Conservation (phyloP, 2,113 vertebrate species). For the Elanoides forficatus region DNA sequence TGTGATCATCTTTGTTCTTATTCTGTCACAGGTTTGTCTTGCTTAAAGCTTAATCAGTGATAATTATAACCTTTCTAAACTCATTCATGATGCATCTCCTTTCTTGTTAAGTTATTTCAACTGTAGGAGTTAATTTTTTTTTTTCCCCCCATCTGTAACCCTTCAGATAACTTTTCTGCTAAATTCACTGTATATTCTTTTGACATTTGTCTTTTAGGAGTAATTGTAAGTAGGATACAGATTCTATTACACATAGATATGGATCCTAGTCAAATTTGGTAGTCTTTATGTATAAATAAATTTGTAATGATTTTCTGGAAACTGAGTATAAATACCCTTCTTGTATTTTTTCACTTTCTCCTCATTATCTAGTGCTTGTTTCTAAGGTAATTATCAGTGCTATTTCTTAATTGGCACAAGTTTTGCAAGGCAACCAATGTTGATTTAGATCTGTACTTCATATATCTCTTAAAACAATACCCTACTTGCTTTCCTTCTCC, state of each 20-base stretch:
- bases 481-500: neutral
- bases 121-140: neutral
- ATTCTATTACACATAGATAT: neutral
- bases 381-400: neutral
- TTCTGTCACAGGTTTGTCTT: neutral
- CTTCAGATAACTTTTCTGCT: neutral
- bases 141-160: neutral
- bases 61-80: neutral
- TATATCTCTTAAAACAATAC: neutral
- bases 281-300: neutral
- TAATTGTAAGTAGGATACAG: neutral
- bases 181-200: neutral
- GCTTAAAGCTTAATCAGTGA: neutral
- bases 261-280: neutral
- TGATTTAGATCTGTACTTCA: neutral
- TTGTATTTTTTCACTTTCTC: neutral
- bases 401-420: neutral
- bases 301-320: neutral
- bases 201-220: neutral
- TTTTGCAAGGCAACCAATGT: neutral
- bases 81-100: neutral
- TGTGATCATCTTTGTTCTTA: neutral
- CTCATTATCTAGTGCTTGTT: neutral
- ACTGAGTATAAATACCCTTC: neutral
- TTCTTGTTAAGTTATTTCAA: neutral